These are phyloP conservation scores for Choreutis nemorana DNA, from an alignment of 2,888 invertebrate genomes.

Conservation along the genomic window DNA sequence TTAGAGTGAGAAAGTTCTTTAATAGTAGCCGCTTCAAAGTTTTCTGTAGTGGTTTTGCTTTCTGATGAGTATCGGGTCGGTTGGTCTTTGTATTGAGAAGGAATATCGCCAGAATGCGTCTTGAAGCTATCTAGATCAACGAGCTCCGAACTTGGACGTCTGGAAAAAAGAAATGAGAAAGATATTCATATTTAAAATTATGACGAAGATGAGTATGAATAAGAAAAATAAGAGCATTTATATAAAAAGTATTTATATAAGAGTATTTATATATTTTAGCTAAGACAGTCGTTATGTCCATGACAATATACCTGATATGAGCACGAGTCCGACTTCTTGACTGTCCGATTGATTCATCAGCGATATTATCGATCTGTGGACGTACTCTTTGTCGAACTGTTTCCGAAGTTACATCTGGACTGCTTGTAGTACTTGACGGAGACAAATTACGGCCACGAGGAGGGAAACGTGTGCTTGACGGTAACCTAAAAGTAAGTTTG, in stretches of 20 bases:
- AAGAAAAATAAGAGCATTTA: neutral
- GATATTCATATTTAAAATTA: neutral
- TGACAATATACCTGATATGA: constrained; percentile 57
- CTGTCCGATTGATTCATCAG: constrained; percentile 55
- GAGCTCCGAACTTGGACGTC: constrained; percentile 80
- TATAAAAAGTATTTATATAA: neutral
- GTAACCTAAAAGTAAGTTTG: constrained; percentile 65
- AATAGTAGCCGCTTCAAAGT: constrained; percentile 47
- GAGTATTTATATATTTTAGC: neutral
- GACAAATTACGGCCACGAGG: constrained; percentile 69
- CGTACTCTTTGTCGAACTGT: constrained; percentile 45
- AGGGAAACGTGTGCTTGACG: constrained; percentile 86
- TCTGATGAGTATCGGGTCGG: constrained; percentile 53
- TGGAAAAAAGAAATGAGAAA: too few species aligned
- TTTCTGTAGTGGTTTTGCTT: constrained; percentile 62
- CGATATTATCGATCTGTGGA: constrained; percentile 46
- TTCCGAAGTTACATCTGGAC: constrained; percentile 52
- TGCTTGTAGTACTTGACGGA: constrained; percentile 49
- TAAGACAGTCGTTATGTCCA: neutral
- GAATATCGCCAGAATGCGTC: constrained; percentile 70
- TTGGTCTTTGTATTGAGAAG: constrained; percentile 59
- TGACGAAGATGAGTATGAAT: neutral
- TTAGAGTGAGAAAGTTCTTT: constrained; percentile 34
- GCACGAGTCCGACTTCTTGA: constrained; percentile 66
- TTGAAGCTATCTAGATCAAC: constrained; percentile 86